phyloP scores from a whole-genome alignment of 2,888 invertebrate species.

The Mythimna ferrago region DNA sequence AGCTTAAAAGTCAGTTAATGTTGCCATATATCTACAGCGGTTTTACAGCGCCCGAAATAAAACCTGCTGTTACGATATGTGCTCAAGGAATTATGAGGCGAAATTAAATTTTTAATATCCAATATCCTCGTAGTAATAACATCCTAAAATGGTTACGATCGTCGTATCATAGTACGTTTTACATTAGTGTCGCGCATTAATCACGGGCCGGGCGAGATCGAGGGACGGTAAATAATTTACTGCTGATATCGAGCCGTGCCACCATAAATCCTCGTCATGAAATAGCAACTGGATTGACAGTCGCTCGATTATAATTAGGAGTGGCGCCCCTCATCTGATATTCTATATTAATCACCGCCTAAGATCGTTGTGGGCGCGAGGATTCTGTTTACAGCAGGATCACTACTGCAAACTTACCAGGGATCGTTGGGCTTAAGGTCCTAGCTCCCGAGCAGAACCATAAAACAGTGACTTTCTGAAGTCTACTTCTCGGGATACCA shows the following conservation, averaged over 20 bases:
- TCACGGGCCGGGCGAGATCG: conserved; percentile 71
- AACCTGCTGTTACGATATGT: conserved; percentile 66
- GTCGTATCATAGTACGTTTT: conserved; percentile 57
- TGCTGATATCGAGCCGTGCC: conserved; percentile 70
- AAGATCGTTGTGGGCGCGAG: conserved; percentile 40
- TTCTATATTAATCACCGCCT: conserved; percentile 62
- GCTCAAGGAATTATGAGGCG: conserved; percentile 66
- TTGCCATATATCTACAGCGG: conserved; percentile 63
- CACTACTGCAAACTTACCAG: conserved; percentile 22
- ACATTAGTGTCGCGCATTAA: conserved; percentile 64
- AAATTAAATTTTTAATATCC: conserved; percentile 71
- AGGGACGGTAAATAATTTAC: conserved; percentile 79
- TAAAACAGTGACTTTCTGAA: too few relatives aligned
- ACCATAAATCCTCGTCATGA: conserved; percentile 80
- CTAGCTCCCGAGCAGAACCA: too few relatives aligned
- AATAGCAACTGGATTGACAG: conserved; percentile 77
- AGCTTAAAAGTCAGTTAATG: conserved; percentile 64
- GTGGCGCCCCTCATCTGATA: conserved; percentile 54
- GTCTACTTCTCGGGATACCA: too few relatives aligned
- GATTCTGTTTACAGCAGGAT: conserved; percentile 26
- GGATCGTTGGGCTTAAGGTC: conserved; percentile 12
- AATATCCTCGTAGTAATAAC: conserved; percentile 65
- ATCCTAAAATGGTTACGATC: conserved; percentile 60
- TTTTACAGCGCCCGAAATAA: conserved; percentile 69
- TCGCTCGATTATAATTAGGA: conserved; percentile 75